phyloP scores from a whole-genome alignment of 30 jellyfish, hydroid and myxozoan genomes.

The Pelagia noctiluca region DNA sequence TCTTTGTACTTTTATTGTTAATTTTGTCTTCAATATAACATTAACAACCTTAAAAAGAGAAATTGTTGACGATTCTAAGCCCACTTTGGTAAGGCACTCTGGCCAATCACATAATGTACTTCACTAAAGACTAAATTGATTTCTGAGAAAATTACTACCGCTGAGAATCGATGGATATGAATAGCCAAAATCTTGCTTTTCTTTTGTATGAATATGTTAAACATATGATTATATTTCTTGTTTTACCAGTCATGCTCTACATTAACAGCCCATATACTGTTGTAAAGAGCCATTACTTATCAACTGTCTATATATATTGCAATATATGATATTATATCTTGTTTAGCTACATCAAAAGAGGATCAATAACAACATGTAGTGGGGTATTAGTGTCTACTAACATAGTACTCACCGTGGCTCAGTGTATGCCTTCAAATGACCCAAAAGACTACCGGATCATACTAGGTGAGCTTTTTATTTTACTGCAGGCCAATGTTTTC shows the following conservation, averaged over 20 bases:
- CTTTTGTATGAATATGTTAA: neutral
- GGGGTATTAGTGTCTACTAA: neutral
- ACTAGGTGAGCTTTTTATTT: neutral
- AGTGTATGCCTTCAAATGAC: neutral
- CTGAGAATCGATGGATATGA: no score
- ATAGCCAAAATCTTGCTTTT: neutral
- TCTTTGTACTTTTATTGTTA: neutral
- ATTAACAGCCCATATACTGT: neutral
- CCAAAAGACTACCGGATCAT: neutral
- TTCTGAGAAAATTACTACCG: no score
- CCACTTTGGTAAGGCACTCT: neutral
- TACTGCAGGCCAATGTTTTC: no score
- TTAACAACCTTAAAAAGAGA: neutral
- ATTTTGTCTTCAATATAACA: neutral
- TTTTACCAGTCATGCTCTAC: neutral
- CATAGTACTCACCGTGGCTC: neutral
- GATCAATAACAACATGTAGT: neutral
- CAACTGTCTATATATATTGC: neutral
- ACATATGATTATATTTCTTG: neutral
- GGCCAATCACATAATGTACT: neutral
- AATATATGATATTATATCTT: neutral
- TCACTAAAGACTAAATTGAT: no score
- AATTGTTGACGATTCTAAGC: neutral
- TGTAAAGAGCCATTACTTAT: neutral
- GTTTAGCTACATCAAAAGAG: neutral